Evolutionary conservation across 2,113 vertebrate genomes (phyloP).

Genomic region (Oreamnos americanus): DNA sequence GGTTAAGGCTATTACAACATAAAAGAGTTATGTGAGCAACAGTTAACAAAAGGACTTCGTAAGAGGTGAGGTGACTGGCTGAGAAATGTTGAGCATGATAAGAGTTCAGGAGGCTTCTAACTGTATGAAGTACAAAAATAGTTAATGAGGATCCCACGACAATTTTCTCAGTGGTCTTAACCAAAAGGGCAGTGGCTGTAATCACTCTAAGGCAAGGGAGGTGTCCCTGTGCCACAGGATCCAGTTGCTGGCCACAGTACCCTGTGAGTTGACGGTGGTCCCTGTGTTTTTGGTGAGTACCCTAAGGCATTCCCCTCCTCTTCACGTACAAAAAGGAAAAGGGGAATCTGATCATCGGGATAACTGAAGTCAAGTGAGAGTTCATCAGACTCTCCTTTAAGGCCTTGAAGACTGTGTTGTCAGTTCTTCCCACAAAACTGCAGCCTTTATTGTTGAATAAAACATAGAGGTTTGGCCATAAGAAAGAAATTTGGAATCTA

Average conservation of each 20-base stretch:
- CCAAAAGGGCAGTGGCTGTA: neutral
- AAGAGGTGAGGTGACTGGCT: neutral
- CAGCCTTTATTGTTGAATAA: neutral
- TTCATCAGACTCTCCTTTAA: neutral
- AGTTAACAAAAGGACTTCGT: neutral
- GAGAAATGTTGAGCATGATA: neutral
- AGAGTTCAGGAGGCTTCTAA: neutral
- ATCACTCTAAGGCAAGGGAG: neutral
- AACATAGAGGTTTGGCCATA: neutral
- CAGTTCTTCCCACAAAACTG: neutral
- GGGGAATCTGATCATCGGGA: neutral
- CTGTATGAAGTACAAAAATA: neutral
- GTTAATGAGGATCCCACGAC: neutral
- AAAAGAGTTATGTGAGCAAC: neutral
- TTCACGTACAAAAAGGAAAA: neutral
- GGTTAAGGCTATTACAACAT: neutral
- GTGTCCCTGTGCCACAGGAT: neutral
- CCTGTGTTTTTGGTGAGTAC: neutral
- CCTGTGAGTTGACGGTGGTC: neutral
- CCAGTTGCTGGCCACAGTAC: neutral
- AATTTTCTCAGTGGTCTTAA: neutral
- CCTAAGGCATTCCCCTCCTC: neutral
- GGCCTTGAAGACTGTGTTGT: neutral
- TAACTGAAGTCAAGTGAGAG: neutral
- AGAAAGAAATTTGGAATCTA: neutral